Evolutionary conservation across 2,797 vertebrate species (phyloP).

Genomic region (Uromys caudimaculatus): DNA sequence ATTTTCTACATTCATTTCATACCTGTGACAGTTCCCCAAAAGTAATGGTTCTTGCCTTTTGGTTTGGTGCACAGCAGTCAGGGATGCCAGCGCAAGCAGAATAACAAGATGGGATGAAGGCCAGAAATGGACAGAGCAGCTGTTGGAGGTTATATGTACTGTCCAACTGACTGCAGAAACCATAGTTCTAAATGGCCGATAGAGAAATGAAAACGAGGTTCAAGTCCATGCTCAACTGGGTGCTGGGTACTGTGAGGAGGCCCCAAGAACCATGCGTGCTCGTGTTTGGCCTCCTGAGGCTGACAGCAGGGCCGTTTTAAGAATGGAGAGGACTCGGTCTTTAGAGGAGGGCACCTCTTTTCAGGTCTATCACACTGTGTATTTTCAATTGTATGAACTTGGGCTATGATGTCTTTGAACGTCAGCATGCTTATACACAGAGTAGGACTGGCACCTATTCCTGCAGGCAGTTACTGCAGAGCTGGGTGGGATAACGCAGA

Average conservation of each 20-base stretch:
- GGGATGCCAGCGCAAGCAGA: conserved; percentile 53
- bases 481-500: neutral
- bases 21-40: conserved; percentile 72
- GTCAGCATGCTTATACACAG: neutral
- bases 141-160: neutral
- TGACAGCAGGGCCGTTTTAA: neutral
- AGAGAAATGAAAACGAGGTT: neutral
- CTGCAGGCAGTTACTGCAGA: neutral
- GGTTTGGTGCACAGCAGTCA: conserved; percentile 72
- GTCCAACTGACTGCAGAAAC: neutral
- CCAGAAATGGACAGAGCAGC: conserved; percentile 54
- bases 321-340: neutral
- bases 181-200: neutral
- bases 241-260: neutral
- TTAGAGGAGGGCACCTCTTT: neutral
- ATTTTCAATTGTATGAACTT: neutral
- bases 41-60: conserved; percentile 60
- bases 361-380: neutral
- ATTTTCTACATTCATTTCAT: conserved; percentile 80
- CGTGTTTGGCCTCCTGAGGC: neutral
- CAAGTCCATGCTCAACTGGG: neutral
- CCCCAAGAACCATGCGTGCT: neutral
- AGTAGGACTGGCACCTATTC: neutral
- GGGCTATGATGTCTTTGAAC: neutral
- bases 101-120: neutral